These are phyloP conservation scores for Peribatodes rhomboidaria DNA, from an alignment of 2,888 invertebrate species.

Conservation along the genomic window DNA sequence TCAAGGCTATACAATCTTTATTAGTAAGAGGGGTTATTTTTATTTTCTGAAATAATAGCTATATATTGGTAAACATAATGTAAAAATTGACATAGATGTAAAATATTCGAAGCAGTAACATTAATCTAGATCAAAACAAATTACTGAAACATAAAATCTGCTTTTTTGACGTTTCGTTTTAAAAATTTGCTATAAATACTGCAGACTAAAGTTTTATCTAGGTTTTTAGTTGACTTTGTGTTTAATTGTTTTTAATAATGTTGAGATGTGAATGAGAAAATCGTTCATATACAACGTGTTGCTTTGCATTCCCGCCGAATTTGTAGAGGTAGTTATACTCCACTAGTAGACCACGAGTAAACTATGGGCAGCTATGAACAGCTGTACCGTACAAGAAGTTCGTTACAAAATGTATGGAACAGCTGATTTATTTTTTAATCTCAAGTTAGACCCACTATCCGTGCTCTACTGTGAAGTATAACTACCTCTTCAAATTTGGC, in stretches of 20 bases:
- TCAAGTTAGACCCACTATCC: no score
- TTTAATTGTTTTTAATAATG: neutral
- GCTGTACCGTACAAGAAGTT: no score
- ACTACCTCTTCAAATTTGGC: no score
- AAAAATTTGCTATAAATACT: neutral
- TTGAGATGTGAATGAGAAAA: neutral
- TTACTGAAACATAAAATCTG: constrained; percentile 2
- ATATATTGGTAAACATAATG: neutral
- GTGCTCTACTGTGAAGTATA: no score
- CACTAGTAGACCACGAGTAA: no score
- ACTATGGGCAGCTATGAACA: no score
- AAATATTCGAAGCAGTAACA: constrained; percentile 2
- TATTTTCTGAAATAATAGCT: constrained; percentile 25
- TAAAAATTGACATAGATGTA: constrained; percentile 22
- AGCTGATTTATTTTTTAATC: no score
- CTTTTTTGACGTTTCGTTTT: neutral
- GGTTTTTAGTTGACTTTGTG: neutral
- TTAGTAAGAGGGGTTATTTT: no score
- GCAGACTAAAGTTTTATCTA: neutral
- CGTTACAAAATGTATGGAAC: no score
- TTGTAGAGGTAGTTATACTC: no score
- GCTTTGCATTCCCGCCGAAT: no score
- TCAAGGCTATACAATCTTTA: no score
- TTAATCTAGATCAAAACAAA: neutral
- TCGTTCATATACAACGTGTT: neutral